Percentiles rank a stretch among this genome's conserved stretches.
phyloP scores from a whole-genome alignment of 1,140 invertebrate species.

The Hypothenemus hampei region DNA sequence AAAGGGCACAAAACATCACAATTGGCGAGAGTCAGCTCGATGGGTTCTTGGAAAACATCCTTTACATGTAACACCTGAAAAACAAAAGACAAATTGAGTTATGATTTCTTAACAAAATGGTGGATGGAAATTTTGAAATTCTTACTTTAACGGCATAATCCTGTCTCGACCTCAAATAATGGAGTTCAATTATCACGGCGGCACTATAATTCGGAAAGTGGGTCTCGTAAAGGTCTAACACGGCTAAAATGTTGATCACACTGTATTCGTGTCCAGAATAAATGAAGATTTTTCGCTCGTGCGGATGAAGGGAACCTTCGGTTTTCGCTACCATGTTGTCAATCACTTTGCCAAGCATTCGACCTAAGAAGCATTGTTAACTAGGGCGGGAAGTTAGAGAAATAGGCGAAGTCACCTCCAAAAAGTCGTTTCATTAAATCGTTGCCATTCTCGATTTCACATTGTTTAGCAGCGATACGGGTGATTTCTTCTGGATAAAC shows the following conservation, averaged over 20 bases:
- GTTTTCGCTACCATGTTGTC: slow-evolving; percentile 29
- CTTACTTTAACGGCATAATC: slow-evolving; percentile 30
- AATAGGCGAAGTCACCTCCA: slow-evolving; percentile 33
- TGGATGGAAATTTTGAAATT: neutral
- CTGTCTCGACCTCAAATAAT: slow-evolving; percentile 43
- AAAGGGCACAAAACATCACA: slow-evolving; percentile 35
- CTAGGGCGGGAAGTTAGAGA: neutral
- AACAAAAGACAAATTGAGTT: slow-evolving; percentile 2
- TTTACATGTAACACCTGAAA: slow-evolving; percentile 33
- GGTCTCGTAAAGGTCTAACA: slow-evolving; percentile 54
- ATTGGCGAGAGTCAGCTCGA: slow-evolving; percentile 26
- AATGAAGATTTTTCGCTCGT: slow-evolving; percentile 42
- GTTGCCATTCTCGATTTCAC: slow-evolving; percentile 38
- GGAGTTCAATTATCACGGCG: slow-evolving; percentile 43
- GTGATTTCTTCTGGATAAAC: slow-evolving; percentile 36
- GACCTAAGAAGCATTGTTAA: slow-evolving; percentile 27
- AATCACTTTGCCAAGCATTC: slow-evolving; percentile 34
- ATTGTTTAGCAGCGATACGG: slow-evolving; percentile 32
- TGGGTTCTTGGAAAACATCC: slow-evolving; percentile 26
- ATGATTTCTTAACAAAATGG: neutral
- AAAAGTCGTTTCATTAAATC: slow-evolving; percentile 35
- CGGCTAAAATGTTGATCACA: slow-evolving; percentile 55
- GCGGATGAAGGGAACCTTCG: slow-evolving; percentile 7
- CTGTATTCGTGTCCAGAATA: slow-evolving; percentile 68
- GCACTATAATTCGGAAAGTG: slow-evolving; percentile 45